Conservation (phyloP, 2,113 vertebrate genomes). For the Amazona vittata region DNA sequence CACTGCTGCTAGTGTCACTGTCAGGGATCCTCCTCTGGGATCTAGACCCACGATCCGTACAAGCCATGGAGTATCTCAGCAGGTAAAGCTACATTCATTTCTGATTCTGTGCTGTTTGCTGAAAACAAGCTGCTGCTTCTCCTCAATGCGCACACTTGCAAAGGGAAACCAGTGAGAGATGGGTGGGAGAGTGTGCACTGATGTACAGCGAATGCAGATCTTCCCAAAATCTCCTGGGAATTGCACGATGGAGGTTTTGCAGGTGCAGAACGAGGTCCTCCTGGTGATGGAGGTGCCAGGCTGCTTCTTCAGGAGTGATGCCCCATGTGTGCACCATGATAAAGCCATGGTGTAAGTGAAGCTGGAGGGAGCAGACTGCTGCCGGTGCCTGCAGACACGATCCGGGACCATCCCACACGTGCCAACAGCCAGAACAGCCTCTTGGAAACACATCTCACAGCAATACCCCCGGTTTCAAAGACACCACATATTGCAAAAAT, state of each 20-base stretch:
- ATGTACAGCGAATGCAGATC: background rate
- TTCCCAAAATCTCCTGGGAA: background rate
- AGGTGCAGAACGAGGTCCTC: background rate
- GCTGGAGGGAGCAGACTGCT: background rate
- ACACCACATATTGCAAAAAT: background rate
- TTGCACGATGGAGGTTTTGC: background rate
- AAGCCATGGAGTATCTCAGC: background rate
- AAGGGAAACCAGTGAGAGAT: accelerated
- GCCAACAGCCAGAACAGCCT: background rate
- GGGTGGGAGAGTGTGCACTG: background rate
- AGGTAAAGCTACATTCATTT: accelerated
- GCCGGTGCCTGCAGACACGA: background rate
- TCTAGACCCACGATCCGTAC: accelerated
- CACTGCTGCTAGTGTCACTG: background rate
- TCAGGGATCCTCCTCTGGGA: background rate
- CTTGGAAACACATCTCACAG: background rate
- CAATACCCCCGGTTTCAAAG: background rate
- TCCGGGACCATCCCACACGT: background rate
- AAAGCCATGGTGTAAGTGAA: background rate
- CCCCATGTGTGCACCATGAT: accelerated
- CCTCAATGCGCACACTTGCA: background rate
- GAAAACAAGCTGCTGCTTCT: background rate
- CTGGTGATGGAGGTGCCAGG: background rate
- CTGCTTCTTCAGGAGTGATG: background rate
- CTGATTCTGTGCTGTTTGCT: accelerated